Evolutionary conservation across 2,797 vertebrate genomes (phyloP).

Genomic region (Urocyon cinereoargenteus): DNA sequence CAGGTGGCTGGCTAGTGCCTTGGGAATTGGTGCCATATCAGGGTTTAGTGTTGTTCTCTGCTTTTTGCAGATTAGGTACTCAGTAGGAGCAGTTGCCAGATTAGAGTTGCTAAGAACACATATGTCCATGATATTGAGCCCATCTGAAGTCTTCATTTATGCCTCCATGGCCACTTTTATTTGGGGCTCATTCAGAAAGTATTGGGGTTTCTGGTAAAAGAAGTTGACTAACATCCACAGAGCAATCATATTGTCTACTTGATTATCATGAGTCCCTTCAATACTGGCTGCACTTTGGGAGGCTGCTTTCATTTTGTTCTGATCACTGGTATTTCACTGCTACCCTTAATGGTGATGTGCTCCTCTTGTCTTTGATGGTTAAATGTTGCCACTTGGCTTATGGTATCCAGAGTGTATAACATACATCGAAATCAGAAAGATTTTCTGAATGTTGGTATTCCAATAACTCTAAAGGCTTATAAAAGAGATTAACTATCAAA

Average conservation of each 20-base stretch:
- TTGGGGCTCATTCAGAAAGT: background rate
- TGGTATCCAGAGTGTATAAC: background rate
- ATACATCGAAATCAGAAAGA: background rate
- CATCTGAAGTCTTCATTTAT: background rate
- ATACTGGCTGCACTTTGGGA: background rate
- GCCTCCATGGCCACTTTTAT: background rate
- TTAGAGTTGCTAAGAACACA: background rate
- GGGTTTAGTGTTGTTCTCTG: background rate
- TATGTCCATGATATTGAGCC: background rate
- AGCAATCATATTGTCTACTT: background rate
- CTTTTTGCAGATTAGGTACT: background rate
- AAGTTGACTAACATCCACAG: background rate
- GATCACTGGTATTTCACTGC: background rate
- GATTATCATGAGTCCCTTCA: background rate
- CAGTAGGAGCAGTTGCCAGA: no score
- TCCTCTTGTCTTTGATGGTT: background rate
- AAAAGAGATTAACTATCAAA: background rate
- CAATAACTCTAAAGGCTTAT: background rate
- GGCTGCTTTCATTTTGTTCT: slow-evolving; percentile 4
- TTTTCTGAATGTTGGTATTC: background rate
- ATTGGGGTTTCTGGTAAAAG: background rate
- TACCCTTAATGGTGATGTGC: background rate
- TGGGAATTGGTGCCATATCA: background rate
- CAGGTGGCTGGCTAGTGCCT: background rate
- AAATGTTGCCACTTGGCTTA: background rate